Base-by-base conservation (phyloP, 2,888 invertebrate genomes). In the Volucella bombylans region DNA sequence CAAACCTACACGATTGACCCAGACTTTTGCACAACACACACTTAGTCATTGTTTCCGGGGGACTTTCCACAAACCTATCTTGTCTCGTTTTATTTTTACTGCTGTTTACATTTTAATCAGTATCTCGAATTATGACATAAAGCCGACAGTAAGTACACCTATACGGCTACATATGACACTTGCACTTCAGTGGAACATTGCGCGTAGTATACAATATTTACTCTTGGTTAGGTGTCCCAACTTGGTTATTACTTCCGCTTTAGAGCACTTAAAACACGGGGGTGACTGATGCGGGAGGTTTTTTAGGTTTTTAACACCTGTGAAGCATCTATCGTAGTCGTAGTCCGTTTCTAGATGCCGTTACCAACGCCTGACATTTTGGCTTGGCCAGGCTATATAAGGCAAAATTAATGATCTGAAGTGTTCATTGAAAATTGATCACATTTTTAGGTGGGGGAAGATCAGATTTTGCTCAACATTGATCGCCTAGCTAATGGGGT, bases 101-200 rank as follows among this genome's bases (percentile, higher is more conserved):
- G 41, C 15, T 55, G 31, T 71, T 41, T 15, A 41, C 59, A 15
- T 49, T 15, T 57, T 50, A 47, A 50, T 67, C 57, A 57, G 41
- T 41, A 80, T 50, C n/a, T 6, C 55, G 31, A 73, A 69, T n/a
- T 64, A 39, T 69, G 81, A 81, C 81, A 76, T 59, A 81, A 76
- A 81, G 64, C 81, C 43, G 81, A 81, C 81, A 65, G 52, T 76
- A 76, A 61, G 65, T 49, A 54, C 59, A 59, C 47, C 68, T 52
- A n/a, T 62, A 43, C 38, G 65, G 14, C 59, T 57, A n/a, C n/a
- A n/a, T n/a, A 59, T 39, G 57, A 15, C 11, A 38, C 55, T 59
- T 39, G 39, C 41, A 59, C 31, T 31, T 31, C 4, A 31, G 4
- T 31, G 31, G 41, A 59, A 59, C 57, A 41, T 41, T 59, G 57